Percentiles rank a stretch among this genome's conserved stretches.
phyloP scores from a whole-genome alignment of 2,113 vertebrate species.

The Corvus cornix region DNA sequence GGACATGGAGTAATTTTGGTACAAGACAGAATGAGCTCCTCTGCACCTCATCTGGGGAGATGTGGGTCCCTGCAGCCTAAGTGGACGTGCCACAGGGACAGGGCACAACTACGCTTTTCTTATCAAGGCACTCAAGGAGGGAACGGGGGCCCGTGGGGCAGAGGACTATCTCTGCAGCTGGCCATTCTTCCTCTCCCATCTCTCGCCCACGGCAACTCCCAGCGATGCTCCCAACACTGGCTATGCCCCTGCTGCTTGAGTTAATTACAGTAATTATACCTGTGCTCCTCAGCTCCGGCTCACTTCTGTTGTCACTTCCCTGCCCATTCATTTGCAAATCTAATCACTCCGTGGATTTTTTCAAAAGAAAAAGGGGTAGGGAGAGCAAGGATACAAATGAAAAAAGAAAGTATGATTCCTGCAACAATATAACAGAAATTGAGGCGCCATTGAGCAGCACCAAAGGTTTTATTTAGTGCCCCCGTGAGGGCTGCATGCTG shows the following conservation, averaged over 20 bases:
- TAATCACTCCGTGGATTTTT: slow-evolving; percentile 66
- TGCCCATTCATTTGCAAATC: slow-evolving; percentile 82
- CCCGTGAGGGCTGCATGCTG: not conserved
- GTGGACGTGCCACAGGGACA: rapidly evolving
- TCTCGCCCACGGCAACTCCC: slow-evolving; percentile 3
- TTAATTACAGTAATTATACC: slow-evolving; percentile 85
- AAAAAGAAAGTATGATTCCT: not conserved
- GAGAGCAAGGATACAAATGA: slow-evolving; percentile 60
- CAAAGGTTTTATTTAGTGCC: not conserved
- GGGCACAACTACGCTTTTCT: not conserved
- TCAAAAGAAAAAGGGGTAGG: slow-evolving; percentile 35
- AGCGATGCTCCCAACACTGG: not conserved
- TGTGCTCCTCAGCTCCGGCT: slow-evolving; percentile 69
- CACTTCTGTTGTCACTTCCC: slow-evolving; percentile 76
- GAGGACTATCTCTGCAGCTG: not conserved
- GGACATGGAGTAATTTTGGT: not conserved
- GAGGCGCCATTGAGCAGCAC: not conserved
- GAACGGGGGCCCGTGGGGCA: rapidly evolving
- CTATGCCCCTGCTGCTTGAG: slow-evolving; percentile 74
- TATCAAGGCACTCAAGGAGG: rapidly evolving
- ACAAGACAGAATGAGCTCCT: rapidly evolving
- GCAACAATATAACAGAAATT: not conserved
- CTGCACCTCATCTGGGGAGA: not conserved
- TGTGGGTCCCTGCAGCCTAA: not conserved
- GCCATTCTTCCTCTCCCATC: not conserved